Percentiles rank a stretch among this genome's conserved stretches.
Conservation (phyloP, 2,797 vertebrate species). For the Gobionotothen gibberifrons region DNA sequence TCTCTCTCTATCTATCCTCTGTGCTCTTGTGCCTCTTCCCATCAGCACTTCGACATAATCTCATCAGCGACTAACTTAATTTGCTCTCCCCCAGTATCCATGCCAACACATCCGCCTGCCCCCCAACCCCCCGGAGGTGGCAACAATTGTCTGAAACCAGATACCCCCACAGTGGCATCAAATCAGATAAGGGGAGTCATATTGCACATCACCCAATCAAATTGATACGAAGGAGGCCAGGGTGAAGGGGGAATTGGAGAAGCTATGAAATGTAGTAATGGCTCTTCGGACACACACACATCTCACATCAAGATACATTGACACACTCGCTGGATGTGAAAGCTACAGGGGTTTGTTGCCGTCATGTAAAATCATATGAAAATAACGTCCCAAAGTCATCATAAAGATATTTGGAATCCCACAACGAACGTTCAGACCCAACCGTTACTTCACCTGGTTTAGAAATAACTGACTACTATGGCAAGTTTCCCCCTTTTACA, state of each 20-base stretch:
- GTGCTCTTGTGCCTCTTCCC: constrained; percentile 86
- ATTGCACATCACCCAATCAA: constrained; percentile 94
- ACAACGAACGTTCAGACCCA: neutral
- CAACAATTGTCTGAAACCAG: constrained; percentile 95
- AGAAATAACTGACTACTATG: constrained; percentile 14
- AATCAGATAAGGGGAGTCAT: constrained; percentile 95
- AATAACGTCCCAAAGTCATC: neutral
- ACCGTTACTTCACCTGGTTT: constrained; percentile 1
- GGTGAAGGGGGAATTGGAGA: constrained; percentile 68
- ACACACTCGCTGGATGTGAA: constrained; percentile 27
- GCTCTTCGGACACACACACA: constrained; percentile 58
- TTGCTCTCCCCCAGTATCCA: constrained; percentile 93
- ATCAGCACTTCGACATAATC: constrained; percentile 96
- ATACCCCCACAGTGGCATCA: constrained; percentile 93
- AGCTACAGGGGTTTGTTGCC: neutral
- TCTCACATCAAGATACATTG: constrained; percentile 36
- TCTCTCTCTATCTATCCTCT: constrained; percentile 44
- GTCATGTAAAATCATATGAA: neutral
- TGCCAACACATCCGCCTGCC: constrained; percentile 92
- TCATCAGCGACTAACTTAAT: constrained; percentile 96
- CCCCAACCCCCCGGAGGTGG: constrained; percentile 89
- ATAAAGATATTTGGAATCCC: constrained; percentile 1
- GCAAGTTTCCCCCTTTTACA: neutral
- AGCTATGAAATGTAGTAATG: constrained; percentile 68
- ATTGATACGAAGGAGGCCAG: constrained; percentile 80